Evolutionary conservation across 1,140 invertebrate genomes (phyloP), one percentile per base, ranked within the genome.

Genomic region (Temnothorax curvispinosus): DNA sequence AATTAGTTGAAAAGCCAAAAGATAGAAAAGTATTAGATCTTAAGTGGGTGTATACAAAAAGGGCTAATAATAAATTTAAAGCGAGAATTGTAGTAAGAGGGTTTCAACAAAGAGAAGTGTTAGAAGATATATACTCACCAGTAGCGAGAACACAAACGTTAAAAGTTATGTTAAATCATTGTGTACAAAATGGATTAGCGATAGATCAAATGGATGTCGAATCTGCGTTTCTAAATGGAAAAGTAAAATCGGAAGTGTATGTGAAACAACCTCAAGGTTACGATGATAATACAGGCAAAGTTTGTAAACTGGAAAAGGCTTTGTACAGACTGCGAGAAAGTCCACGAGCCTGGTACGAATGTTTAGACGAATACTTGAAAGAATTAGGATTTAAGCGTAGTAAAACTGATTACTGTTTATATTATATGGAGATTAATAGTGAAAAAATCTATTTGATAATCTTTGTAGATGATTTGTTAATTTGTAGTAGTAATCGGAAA

Each of bases 271-370:
- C 71, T 0, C 0, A 0, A 32, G 71, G 60, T 9, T 75, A 56
- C 27, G 47, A 85, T 3, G 32, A 75, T 6, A 50, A 11, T 1
- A 27, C 15, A 3, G 15, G 13, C 1, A 85, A 27, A 44, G 60
- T 85, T 2, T 67, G 21, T 54, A 85, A 52, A 44, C 11, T 85
- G 6, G 4, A 8, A 1, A 85, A 75, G 11, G 18, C 71, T 1
- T 35, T 85, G 9, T 85, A 75, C 18, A 60, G 71, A 6, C 47
- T 86, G 6, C 27, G 60, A 60, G 67, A 91, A 54, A 82, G 76
- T 38, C 85, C 90, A 6, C 72, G 80, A 80, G 65, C 47, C 6
- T 92, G 92, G 89, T 90, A 92, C 72, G 78, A 90, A 6, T 87
- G 76, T 44, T 88, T 92, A 50, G 54, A 90, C 58, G 41, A 74